Evolutionary conservation across 2,797 vertebrate genomes (phyloP), one percentile per base, ranked within the genome.

Genomic region (Helostoma temminkii): DNA sequence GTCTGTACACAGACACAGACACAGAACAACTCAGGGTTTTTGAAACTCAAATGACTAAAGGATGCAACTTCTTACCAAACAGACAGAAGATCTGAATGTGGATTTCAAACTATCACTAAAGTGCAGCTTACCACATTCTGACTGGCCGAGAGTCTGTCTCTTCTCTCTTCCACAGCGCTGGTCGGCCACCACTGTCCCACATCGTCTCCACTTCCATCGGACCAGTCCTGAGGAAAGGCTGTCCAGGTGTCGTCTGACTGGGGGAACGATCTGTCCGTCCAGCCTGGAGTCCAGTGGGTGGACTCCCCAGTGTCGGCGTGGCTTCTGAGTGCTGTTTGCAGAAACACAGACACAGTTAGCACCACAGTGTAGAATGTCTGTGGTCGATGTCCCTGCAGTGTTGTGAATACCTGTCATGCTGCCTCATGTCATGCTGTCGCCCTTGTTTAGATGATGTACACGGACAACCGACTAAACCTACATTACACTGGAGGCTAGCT

Each of bases 121-220:
- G 30, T 8, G 7, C 30, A 32, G 9, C 39, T 5, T 91, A 94
- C 93, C 92, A 86, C 75, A 71, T 75, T 84, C 34, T 81, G 81
- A 77, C 74, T 74, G 71, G 87, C 18, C 6, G 60, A 55, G 11
- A 54, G 61, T 26, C 61, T 14, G 30, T 76, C 66, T 26, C 58
- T 65, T 48, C 61, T 62, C 52, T 89, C 86, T 71, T 92, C 89
- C 71, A 67, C 59, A 0, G 88, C 81, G 5, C 68, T 82, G 57
- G 46, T 57, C 6, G 83, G 89, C 94, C 94, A 94, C 93, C 93
- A 94, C 70, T 88, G 89, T 36, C 82, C 91, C 25, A 1, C 57
- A 1, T 5, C 41, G 2, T 89, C 89, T 48, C 32, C 49, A 21
- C 61, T 46, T 6, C 41, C 61, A 8, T 63, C 80, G 9, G 76